phyloP scores from a whole-genome alignment of 2,888 invertebrate genomes.

The Nineta flava region DNA sequence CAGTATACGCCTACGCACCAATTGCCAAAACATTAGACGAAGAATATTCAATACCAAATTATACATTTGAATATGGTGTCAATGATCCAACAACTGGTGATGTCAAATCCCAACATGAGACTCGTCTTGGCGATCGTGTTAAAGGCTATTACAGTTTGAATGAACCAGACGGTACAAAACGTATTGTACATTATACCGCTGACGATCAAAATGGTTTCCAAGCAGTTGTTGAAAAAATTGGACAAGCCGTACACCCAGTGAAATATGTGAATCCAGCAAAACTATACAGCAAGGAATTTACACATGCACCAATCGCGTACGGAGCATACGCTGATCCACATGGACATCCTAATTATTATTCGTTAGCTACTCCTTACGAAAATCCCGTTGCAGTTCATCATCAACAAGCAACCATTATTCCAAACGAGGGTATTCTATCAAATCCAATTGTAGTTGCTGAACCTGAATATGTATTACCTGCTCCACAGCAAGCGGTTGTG shows the following conservation, averaged over 20 bases:
- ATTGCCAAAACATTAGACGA: background rate
- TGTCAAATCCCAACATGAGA: slow-evolving; percentile 17
- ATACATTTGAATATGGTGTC: slow-evolving; percentile 18
- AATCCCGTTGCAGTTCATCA: no score
- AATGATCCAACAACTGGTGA: slow-evolving; percentile 17
- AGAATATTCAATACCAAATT: slow-evolving; percentile 13
- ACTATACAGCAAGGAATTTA: background rate
- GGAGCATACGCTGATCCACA: slow-evolving; percentile 7
- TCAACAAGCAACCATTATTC: no score
- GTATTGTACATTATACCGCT: slow-evolving; percentile 4
- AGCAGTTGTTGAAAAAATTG: background rate
- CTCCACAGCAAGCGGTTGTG: no score
- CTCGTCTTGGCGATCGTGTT: slow-evolving; percentile 17
- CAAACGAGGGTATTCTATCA: no score
- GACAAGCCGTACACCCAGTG: slow-evolving; percentile 4
- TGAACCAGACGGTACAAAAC: slow-evolving; percentile 3
- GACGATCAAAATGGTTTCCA: slow-evolving; percentile 1
- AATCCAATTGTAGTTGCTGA: no score
- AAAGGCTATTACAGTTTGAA: slow-evolving; percentile 15
- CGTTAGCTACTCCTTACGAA: no score
- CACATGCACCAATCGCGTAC: background rate
- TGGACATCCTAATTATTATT: background rate
- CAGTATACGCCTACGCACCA: background rate
- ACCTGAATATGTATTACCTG: no score
- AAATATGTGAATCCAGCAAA: slow-evolving; percentile 6